Evolutionary conservation across 2,888 invertebrate species (phyloP).

Genomic region (Amaurobius ferox): DNA sequence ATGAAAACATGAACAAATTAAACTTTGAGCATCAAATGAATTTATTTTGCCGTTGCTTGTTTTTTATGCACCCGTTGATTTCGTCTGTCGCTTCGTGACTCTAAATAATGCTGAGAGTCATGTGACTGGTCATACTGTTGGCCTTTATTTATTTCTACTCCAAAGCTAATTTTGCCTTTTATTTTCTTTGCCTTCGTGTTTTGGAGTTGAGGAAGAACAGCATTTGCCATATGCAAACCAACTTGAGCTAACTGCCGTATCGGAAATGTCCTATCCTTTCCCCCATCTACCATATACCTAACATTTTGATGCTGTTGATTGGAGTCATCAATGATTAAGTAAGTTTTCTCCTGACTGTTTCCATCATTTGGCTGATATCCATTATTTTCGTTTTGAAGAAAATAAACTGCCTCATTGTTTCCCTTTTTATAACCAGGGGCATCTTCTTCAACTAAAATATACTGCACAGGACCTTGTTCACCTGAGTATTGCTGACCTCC

Average conservation of each 20-base stretch:
- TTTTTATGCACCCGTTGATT: not conserved
- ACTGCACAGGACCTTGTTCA: not conserved
- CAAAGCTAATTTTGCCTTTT: constrained; percentile 47
- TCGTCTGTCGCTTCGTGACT: constrained; percentile 8
- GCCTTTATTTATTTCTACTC: constrained; percentile 35
- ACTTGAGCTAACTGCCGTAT: constrained; percentile 22
- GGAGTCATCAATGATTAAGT: not conserved
- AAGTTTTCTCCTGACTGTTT: not conserved
- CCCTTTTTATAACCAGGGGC: not conserved
- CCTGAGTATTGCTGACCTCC: not conserved
- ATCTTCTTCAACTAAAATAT: constrained; percentile 6
- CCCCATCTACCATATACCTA: constrained; percentile 23
- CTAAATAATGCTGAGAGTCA: not conserved
- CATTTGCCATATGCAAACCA: constrained; percentile 35
- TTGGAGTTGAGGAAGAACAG: constrained; percentile 25
- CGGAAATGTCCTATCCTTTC: constrained; percentile 24
- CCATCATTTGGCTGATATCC: not conserved
- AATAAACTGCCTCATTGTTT: not conserved
- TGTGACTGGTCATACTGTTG: not conserved
- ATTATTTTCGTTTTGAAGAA: not conserved
- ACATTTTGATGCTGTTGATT: constrained; percentile 18
- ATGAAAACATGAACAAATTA: no score
- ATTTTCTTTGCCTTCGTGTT: constrained; percentile 17
- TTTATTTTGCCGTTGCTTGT: no score
- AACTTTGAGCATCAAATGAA: no score